Base-by-base conservation (phyloP, 2,888 invertebrate genomes). In the Phaedon cochleariae region DNA sequence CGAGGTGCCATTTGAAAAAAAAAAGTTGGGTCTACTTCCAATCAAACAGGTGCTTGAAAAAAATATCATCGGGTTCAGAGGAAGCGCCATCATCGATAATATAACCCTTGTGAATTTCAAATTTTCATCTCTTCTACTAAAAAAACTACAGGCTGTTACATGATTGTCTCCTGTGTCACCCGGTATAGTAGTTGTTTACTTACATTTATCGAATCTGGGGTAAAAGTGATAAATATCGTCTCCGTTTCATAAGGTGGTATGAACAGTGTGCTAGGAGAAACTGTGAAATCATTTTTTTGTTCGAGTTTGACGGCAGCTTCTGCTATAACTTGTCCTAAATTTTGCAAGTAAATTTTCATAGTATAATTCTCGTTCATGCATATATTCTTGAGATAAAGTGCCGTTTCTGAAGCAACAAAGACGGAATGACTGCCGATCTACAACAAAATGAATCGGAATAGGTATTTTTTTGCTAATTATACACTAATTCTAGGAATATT, bases 121-220 rank as follows among this genome's bases (percentile, higher is more conserved):
- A n/a, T n/a, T n/a, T n/a, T n/a, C n/a, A n/a, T n/a, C 46, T 29
- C 37, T 31, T 41, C 12, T 51, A 55, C 54, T 21, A 45, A 65
- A 75, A 84, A 26, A 26, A 26, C 3, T 5, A 5, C 26, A 26
- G 26, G 26, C 7, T 3, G 26, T 7, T 5, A 26, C 26, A 26
- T 26, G 26, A 26, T 26, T 26, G 7, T 26, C 7, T 26, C 26
- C n/a, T n/a, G n/a, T n/a, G n/a, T n/a, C n/a, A n/a, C n/a, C n/a
- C n/a, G n/a, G n/a, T n/a, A n/a, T n/a, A n/a, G n/a, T n/a, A n/a
- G n/a, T 85, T 68, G 80, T 76, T 46, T 55, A 69, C 73, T 74
- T 76, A 85, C 86, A 69, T 82, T 78, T 57, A 86, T 80, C 1
- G 77, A 64, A n/a, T 69, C 73, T 1, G 86, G 86, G 1, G 76